Evolutionary conservation across 2,797 vertebrate species (phyloP), one percentile per base, ranked within the genome.

Genomic region (Chrosomus eos): DNA sequence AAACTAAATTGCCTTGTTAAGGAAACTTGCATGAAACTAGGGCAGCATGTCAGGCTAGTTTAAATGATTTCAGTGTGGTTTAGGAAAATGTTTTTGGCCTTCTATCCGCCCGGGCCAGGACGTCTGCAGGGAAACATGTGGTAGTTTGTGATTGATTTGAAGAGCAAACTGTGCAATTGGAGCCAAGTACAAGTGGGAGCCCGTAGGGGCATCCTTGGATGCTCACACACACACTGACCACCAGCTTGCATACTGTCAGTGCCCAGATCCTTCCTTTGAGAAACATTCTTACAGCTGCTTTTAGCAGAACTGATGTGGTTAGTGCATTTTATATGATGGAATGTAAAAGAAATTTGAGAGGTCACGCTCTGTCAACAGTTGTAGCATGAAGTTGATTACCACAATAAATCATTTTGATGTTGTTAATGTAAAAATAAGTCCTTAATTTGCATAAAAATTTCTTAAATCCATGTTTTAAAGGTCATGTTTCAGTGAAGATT

Each of bases 91-190:
- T 78, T 68, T 83, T 67, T 55, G 26, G 73, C 36, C 8, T 84
- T 64, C 36, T 33, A 78, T 77, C 64, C 13, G 2, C 51, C 36
- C 64, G 68, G 48, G 66, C 66, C 76, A 72, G 66, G 7, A 21
- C 28, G n/a, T 48, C 83, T 23, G 16, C 40, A 26, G 83, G 75
- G 83, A 84, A 60, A 45, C 76, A 79, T 84, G 83, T 84, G 64
- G 83, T 71, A 60, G 64, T 77, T 78, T 62, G 53, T 79, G 83
- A 84, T 72, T 79, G 83, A 84, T 84, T 79, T 84, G 67, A 80
- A 64, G 48, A 31, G 48, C 64, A 77, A 71, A 84, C 53, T 51
- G 14, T 84, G 83, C 76, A 78, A 28, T 67, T 72, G 75, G 38
- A 62, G 53, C 75, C 75, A 80, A 72, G 66, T 62, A 51, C 74